Percentiles rank a stretch among this genome's conserved stretches.
Conservation (phyloP, 2,888 invertebrate genomes). For the Hirtodrosophila alboralis region DNA sequence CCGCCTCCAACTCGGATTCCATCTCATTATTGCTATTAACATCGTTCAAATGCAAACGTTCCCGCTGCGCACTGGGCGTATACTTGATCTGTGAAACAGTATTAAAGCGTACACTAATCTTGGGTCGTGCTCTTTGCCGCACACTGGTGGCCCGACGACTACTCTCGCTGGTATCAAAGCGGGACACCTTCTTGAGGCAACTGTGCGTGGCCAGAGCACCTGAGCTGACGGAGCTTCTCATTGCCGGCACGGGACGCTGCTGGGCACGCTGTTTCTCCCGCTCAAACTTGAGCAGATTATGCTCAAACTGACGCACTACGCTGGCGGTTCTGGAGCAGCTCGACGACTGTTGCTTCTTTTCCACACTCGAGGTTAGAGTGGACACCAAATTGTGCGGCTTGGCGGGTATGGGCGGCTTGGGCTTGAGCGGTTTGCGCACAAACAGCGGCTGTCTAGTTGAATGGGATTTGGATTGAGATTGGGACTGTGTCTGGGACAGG, state of each 20-base stretch:
- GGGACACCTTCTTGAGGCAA: constrained; percentile 82
- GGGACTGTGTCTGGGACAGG: constrained; percentile 6
- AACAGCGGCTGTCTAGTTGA: constrained; percentile 52
- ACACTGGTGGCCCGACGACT: constrained; percentile 87
- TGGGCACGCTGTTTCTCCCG: constrained; percentile 74
- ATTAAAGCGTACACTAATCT: constrained; percentile 84
- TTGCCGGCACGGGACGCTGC: constrained; percentile 58
- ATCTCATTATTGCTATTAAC: constrained; percentile 55
- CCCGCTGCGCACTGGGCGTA: constrained; percentile 80
- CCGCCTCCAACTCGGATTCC: constrained; percentile 18
- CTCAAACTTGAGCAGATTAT: constrained; percentile 86
- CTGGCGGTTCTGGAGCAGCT: constrained; percentile 80
- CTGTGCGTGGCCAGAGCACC: constrained; percentile 81
- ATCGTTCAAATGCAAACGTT: constrained; percentile 58
- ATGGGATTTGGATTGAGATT: constrained; percentile 1
- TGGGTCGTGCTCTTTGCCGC: constrained; percentile 85
- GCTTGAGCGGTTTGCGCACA: constrained; percentile 71
- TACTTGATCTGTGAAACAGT: constrained; percentile 83
- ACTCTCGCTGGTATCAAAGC: constrained; percentile 72
- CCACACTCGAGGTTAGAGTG: constrained; percentile 70
- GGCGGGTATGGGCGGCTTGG: constrained; percentile 81
- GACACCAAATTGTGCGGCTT: constrained; percentile 81
- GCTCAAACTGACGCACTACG: constrained; percentile 84
- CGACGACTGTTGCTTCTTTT: constrained; percentile 51
- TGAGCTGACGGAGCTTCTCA: constrained; percentile 82